Evolutionary conservation across 2,888 invertebrate species (phyloP), one percentile per base, ranked within the genome.

Genomic region (Leucophenga montana): DNA sequence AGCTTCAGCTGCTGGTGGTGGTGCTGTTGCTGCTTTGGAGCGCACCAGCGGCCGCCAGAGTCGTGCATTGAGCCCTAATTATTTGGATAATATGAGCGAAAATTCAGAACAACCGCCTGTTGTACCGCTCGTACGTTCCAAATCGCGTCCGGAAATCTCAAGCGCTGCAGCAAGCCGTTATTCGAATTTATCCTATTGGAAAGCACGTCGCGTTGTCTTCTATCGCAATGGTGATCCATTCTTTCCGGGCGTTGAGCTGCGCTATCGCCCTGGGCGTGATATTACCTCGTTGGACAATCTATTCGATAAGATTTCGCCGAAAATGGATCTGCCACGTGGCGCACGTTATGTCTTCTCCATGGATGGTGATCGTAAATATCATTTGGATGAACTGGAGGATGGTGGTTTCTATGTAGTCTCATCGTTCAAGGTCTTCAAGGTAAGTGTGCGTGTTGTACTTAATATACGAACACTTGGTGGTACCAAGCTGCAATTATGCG

Each of bases 161-260:
- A 85, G 85, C 77, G 83, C 83, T 31, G 91, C 92, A 78, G 90
- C 85, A 64, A 90, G 89, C 85, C 88, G 93, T 79, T 95, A 95
- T 89, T 93, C 92, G 75, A 95, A 95, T 87, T 91, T 95, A 66
- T 95, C 95, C 75, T 95, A 94, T 86, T 96, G 96, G 96, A 93
- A 94, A 83, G 95, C 96, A 0, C 90, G 95, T 71, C 90, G 96
- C 66, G 95, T 97, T 70, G 93, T 95, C 1, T 97, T 98, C 89
- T 97, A 95, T 90, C 93, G 95, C 86, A 98, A 97, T 91, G 97
- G 97, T 3, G 97, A 97, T 86, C 95, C 96, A 0, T 95, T 96
- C 86, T 96, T 95, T 85, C 95, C 95, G 16, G 97, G 97, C 0
- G 92, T 96, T 48, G 96, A 96, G 88, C 93, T 95, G 86, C 91